A percentile compares a stretch with the other conserved stretches of the same genome.
Conservation (phyloP, 37 sponge, comb jelly and placozoan genomes). For the Beroe forskalii region DNA sequence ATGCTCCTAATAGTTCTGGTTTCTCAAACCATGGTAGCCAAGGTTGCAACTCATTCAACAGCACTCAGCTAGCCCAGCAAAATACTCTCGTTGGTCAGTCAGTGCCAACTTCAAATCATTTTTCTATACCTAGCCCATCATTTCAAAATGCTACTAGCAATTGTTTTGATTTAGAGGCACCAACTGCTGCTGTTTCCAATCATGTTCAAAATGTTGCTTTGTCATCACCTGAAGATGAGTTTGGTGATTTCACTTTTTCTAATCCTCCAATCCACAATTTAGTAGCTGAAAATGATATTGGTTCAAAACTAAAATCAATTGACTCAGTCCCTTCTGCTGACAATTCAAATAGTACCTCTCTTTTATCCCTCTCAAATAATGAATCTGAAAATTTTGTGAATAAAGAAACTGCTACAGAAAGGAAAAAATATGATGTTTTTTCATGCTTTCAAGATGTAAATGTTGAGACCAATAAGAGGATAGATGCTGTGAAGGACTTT, state of each 20-base stretch:
- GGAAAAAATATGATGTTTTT: too few species aligned
- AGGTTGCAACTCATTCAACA: neutral
- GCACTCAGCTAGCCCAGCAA: neutral
- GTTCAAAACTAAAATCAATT: neutral
- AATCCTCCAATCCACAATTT: neutral
- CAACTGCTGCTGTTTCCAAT: neutral
- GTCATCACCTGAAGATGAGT: neutral
- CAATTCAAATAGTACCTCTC: neutral
- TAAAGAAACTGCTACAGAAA: too few species aligned
- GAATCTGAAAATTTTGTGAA: neutral
- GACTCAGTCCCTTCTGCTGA: neutral
- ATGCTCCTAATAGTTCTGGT: too few species aligned
- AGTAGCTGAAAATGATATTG: neutral
- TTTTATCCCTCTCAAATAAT: neutral
- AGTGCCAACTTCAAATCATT: neutral
- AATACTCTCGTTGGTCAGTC: neutral
- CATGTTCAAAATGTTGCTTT: neutral
- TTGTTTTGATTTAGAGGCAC: neutral
- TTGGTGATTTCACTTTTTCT: slow-evolving; percentile 32
- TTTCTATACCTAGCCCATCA: neutral
- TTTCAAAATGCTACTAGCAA: neutral
- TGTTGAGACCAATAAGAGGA: neutral
- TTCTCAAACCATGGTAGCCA: too few species aligned
- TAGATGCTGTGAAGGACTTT: neutral
- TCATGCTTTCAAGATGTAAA: neutral